Base-by-base conservation (phyloP, 1,140 invertebrate genomes). In the Hyles euphorbiae region DNA sequence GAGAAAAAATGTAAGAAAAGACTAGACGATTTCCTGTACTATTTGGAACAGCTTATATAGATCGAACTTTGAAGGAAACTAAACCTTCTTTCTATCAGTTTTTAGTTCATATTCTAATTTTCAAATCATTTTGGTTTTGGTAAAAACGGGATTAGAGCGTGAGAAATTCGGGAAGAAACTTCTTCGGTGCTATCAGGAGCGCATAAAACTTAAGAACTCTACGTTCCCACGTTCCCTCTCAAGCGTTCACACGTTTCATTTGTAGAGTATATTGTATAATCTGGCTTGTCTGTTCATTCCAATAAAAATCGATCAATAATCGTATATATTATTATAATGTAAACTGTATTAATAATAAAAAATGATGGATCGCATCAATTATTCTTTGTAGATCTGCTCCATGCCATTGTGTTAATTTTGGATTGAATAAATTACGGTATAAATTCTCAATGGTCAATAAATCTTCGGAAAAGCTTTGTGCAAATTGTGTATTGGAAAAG, bases 91-190 rank as follows among this genome's bases (percentile, higher is more conserved):
- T 8, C 5, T 0, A 1, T 3, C 32, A 40, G 54, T 66, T 58
- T 56, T 52, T 51, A 69, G 58, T 60, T 64, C 53, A 63, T 34
- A 48, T 58, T 63, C 46, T 44, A 34, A 43, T 43, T 9, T 32
- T 48, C 32, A n/a, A 33, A 3, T 58, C 55, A 52, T 64, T 65
- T 74, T 69, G 63, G 70, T 71, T 77, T 77, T 74, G 69, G 66
- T 71, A 78, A 80, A 22, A 81, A 78, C 63, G 55, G 73, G 76
- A 78, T 76, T 63, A 61, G 70, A 88, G 68, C 86, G 86, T 88
- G 86, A 88, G 86, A 88, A 88, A 84, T 86, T 87, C 78, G 78
- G 81, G 78, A 84, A 83, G 74, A 81, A 87, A 86, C 77, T 84
- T 86, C 83, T 88, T 87, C 78, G 67, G 63, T 61, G 46, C 52